Evolutionary conservation across 2,797 vertebrate species (phyloP).

Genomic region (Tiaroga cobitis): DNA sequence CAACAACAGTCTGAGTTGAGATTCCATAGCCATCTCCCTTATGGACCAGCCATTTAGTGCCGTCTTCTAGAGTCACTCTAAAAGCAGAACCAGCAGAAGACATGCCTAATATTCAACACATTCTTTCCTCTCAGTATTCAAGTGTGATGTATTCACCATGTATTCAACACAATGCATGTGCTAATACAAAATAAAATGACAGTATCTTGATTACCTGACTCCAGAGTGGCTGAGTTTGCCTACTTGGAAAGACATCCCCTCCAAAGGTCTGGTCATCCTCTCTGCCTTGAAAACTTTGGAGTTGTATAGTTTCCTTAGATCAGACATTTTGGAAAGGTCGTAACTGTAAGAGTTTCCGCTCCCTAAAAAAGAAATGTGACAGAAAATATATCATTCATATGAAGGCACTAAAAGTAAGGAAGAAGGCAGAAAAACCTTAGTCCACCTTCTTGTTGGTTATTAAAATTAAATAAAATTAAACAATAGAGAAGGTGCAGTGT

Average conservation of each 20-base stretch:
- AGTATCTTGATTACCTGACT: constrained; percentile 63
- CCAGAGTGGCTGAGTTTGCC: constrained; percentile 64
- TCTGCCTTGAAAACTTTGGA: constrained; percentile 62
- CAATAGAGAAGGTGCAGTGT: background rate
- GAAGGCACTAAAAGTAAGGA: background rate
- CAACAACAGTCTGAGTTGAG: constrained; percentile 69
- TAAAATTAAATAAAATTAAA: background rate
- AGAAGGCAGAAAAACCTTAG: background rate
- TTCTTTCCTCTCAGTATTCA: background rate
- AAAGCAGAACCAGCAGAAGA: constrained; percentile 14
- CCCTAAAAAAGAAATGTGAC: constrained; percentile 15
- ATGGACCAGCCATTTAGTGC: constrained; percentile 67
- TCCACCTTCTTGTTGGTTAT: background rate
- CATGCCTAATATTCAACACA: background rate
- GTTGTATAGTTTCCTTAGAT: constrained; percentile 66
- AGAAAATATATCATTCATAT: background rate
- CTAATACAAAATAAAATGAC: background rate
- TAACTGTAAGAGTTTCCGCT: constrained; percentile 34
- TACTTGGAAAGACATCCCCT: background rate
- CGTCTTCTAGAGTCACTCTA: constrained; percentile 68
- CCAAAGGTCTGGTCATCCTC: constrained; percentile 60
- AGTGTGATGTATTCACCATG: background rate
- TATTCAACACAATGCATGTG: background rate
- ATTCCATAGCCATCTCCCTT: constrained; percentile 65
- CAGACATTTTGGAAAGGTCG: constrained; percentile 60